These are phyloP conservation scores for Platynereis dumerilii DNA, from an alignment of 2,888 invertebrate genomes.

Conservation along the genomic window DNA sequence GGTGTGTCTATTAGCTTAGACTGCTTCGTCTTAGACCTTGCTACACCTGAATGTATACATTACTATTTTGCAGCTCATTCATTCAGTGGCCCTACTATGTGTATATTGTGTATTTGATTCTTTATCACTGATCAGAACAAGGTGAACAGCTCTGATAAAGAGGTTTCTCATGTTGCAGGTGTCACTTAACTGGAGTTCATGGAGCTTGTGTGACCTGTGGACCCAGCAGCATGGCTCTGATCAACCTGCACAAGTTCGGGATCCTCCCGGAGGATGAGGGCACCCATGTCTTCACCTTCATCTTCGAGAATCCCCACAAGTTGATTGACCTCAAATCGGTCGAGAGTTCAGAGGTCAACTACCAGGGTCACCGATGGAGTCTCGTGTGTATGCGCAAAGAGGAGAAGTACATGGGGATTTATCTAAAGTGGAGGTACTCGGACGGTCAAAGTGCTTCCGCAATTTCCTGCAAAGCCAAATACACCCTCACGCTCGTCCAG, in stretches of 20 bases:
- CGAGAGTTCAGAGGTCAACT: constrained; percentile 39
- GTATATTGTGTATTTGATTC: no score
- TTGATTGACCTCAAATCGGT: constrained; percentile 34
- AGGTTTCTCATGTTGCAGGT: neutral
- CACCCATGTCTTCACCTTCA: constrained; percentile 38
- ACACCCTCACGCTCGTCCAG: constrained; percentile 35
- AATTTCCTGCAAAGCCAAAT: constrained; percentile 36
- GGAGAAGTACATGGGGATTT: constrained; percentile 37
- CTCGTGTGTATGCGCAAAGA: constrained; percentile 39
- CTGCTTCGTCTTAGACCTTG: no score
- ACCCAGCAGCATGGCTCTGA: constrained; percentile 21
- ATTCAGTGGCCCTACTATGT: no score
- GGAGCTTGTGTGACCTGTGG: neutral
- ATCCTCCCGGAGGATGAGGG: constrained; percentile 39
- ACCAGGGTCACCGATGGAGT: constrained; percentile 40
- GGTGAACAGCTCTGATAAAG: constrained; percentile 3
- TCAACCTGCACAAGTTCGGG: constrained; percentile 37
- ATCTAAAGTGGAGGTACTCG: constrained; percentile 40
- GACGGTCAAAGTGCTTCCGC: constrained; percentile 31
- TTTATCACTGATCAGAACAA: no score
- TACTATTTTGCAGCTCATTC: no score
- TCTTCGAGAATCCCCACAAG: constrained; percentile 36
- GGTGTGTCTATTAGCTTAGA: no score
- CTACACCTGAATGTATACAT: no score
- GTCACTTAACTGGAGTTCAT: no score